Conservation (phyloP, 2,113 vertebrate genomes). For the Cygnus atratus region DNA sequence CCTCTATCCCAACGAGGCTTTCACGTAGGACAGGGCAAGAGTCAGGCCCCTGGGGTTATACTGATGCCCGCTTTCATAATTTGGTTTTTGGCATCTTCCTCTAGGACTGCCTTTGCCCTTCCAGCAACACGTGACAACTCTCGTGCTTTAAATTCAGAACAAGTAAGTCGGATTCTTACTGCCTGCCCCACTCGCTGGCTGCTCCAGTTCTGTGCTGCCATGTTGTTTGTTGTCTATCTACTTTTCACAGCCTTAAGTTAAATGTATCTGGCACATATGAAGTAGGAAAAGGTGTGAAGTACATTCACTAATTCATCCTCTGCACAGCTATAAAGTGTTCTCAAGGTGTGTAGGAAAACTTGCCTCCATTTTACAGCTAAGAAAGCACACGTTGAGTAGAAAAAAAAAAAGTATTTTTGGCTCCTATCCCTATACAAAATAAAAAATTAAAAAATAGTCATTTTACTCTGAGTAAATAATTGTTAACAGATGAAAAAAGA, state of each 20-base stretch:
- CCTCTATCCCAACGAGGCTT: background rate
- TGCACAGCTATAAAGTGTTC: background rate
- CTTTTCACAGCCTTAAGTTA: background rate
- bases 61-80: accelerated
- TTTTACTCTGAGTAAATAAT: background rate
- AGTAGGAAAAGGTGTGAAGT: background rate
- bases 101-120: background rate
- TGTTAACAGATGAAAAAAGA: background rate
- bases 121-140: background rate
- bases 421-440: background rate
- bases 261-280: background rate
- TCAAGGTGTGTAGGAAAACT: background rate
- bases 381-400: background rate
- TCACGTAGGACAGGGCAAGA: background rate
- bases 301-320: background rate
- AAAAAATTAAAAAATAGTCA: background rate
- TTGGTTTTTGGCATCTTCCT: background rate
- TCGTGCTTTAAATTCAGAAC: background rate
- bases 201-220: background rate
- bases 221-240: accelerated
- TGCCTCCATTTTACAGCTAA: background rate
- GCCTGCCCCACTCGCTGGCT: background rate
- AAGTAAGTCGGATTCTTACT: background rate
- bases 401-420: background rate
- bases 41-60: background rate